A percentile compares a stretch with the other conserved stretches of the same genome.
phyloP scores from a whole-genome alignment of 2,797 vertebrate species.

The Galagoides demidoff region DNA sequence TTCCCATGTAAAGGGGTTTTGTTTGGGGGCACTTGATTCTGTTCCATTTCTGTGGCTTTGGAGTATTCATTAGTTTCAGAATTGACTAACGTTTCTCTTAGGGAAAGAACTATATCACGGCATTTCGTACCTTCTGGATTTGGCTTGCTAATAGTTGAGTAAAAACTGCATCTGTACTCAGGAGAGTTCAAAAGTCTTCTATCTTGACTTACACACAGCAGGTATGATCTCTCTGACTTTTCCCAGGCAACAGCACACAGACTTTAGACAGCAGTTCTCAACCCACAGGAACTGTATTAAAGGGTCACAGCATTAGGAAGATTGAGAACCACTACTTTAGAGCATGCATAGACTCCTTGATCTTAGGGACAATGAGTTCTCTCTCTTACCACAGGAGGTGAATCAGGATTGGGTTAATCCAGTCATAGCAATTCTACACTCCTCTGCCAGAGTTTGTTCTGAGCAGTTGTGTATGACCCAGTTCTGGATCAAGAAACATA shows the following conservation, averaged over 20 bases:
- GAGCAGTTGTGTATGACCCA: neutral
- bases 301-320: too few relatives aligned
- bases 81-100: neutral
- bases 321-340: neutral
- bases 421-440: neutral
- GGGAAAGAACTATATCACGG: neutral
- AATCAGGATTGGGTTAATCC: neutral
- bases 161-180: neutral
- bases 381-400: neutral
- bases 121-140: neutral
- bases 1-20: neutral
- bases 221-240: neutral
- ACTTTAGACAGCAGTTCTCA: neutral
- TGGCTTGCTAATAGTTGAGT: neutral
- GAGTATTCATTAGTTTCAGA: neutral
- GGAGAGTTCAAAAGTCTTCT: constrained; percentile 12
- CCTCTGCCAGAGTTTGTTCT: neutral
- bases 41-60: neutral
- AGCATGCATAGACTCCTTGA: neutral
- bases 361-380: neutral
- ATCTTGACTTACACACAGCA: neutral
- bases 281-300: too few relatives aligned
- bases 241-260: neutral
- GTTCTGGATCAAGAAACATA: neutral
- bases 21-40: neutral